Evolutionary conservation across 1,140 invertebrate species (phyloP), one percentile per base, ranked within the genome.

Genomic region (Drosophila orena): DNA sequence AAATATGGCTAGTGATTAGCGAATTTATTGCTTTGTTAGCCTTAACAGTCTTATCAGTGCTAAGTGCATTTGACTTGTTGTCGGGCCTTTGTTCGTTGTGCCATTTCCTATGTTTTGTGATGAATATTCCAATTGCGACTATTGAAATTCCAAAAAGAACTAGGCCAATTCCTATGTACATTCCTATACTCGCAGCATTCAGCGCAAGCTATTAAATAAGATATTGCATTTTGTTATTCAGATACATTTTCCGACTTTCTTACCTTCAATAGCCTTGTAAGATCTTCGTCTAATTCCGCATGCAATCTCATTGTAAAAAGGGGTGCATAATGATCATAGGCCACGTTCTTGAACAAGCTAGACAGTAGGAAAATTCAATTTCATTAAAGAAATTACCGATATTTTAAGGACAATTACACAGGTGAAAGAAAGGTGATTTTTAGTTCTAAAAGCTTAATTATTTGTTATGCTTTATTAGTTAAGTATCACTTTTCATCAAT

Each of bases 281-380:
- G 49, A 15, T 42, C 35, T 8, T 89, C 84, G 40, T 68, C 76
- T 10, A 88, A 20, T 4, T 89, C 71, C 0, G 70, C 76, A n/a
- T 61, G 58, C 11, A 89, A 53, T 64, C 61, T 50, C 30, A 79
- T 24, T 0, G 66, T 38, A 14, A 88, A 79, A 0, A 86, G 62
- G 1, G 83, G 83, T 1, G 84, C 83, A 72, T 88, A 89, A 22
- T 88, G 83, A 77, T 88, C 60, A 40, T 73, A 83, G 17, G 84
- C 79, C 7, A 88, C 52, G 47, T 88, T 47, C 14, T 77, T 76
- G 0, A 86, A 65, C 3, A 53, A 52, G 34, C 81, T 85, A 14
- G 0, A 14, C n/a, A 22, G 5, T 1, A 42, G 2, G 1, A 8
- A 47, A 11, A 34, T 17, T 14, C 24, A 7, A 12, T 3, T n/a